These are phyloP conservation scores for Eospalax fontanierii DNA, from an alignment of 2,797 vertebrate genomes.

Conservation along the genomic window DNA sequence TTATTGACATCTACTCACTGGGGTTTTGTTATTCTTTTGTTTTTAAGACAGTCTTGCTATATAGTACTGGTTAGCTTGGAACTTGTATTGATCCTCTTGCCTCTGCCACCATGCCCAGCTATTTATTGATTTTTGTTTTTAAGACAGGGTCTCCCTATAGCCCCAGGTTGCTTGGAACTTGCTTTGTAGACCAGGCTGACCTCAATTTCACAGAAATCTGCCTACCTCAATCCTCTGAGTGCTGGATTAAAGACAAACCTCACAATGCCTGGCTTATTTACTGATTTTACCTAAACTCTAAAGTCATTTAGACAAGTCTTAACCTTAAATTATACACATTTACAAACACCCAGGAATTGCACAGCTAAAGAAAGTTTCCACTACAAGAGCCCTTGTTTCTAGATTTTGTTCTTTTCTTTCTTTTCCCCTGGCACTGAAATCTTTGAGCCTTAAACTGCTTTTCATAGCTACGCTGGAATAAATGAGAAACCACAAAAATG, in stretches of 20 bases:
- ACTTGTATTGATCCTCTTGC: neutral
- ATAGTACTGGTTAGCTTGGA: too few relatives aligned
- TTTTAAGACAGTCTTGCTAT: too few relatives aligned
- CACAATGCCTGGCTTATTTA: neutral
- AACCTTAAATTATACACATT: neutral
- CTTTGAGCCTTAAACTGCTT: slow-evolving; percentile 79
- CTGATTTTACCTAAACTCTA: neutral
- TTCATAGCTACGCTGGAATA: slow-evolving; percentile 82
- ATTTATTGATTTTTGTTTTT: neutral
- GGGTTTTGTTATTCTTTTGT: too few relatives aligned
- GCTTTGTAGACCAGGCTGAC: too few relatives aligned
- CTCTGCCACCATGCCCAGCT: neutral
- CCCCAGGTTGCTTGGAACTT: too few relatives aligned
- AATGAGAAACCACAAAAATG: slow-evolving; percentile 84
- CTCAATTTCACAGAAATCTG: too few relatives aligned
- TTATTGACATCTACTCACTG: too few relatives aligned
- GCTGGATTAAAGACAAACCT: too few relatives aligned
- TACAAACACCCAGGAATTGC: neutral
- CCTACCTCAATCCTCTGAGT: too few relatives aligned
- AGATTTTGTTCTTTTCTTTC: neutral
- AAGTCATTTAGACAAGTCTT: neutral
- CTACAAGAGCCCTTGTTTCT: slow-evolving; percentile 42
- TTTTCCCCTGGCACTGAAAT: slow-evolving; percentile 65
- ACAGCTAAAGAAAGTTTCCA: neutral
- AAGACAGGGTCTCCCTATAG: too few relatives aligned